Evolutionary conservation across 1,140 invertebrate species (phyloP).

Genomic region (Bombyx mandarina): DNA sequence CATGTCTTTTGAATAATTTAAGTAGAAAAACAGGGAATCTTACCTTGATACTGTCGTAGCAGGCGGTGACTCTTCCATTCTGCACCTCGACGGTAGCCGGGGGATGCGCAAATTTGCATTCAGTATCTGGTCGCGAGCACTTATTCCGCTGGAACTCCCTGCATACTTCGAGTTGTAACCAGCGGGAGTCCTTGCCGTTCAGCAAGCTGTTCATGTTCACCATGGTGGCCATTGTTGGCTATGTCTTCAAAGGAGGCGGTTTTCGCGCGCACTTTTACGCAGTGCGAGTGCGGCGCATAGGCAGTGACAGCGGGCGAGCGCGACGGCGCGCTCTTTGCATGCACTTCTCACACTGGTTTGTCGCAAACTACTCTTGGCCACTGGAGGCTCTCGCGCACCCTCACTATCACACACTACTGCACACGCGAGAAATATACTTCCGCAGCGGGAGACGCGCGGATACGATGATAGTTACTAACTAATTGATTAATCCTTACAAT

Average conservation of each 20-base stretch:
- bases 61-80: conserved; percentile 99
- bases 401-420: conserved; percentile 24
- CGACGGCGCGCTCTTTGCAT: conserved; percentile 51
- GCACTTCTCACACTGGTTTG: conserved; percentile 29
- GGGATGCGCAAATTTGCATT: conserved; percentile 99
- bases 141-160: conserved; percentile 99
- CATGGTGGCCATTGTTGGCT: conserved; percentile 86
- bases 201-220: conserved; percentile 97
- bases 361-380: not conserved
- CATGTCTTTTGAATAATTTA: not conserved
- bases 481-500: conserved; percentile 57
- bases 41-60: conserved; percentile 99
- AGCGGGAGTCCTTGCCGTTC: conserved; percentile 99
- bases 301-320: conserved; percentile 49
- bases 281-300: conserved; percentile 61
- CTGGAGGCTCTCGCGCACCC: conserved; percentile 2
- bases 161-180: conserved; percentile 99
- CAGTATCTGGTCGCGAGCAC: conserved; percentile 97
- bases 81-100: conserved; percentile 99
- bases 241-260: conserved; percentile 30
- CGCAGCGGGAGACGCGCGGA: conserved; percentile 31
- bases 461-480: conserved; percentile 30
- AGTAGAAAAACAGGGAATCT: conserved; percentile 40
- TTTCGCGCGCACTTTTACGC: conserved; percentile 48
- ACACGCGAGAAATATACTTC: conserved; percentile 31